Conservation (phyloP, 2,797 vertebrate species). For the Psittacula derbiana region DNA sequence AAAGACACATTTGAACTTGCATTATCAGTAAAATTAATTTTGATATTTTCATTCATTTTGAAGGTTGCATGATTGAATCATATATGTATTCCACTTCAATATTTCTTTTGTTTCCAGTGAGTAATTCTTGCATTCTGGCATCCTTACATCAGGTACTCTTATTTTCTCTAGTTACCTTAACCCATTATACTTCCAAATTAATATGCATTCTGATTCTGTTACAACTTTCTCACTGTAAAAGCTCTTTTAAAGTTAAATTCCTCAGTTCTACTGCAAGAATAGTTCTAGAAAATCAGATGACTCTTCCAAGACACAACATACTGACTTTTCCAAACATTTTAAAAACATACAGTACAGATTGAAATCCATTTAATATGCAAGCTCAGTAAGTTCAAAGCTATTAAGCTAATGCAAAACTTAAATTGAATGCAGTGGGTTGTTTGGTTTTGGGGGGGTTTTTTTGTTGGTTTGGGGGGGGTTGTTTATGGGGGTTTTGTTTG, state of each 20-base stretch:
- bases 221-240: neutral
- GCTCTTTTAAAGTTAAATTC: neutral
- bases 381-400: neutral
- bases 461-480: too few relatives aligned
- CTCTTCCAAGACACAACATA: neutral
- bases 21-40: neutral
- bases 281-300: neutral
- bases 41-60: neutral
- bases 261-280: neutral
- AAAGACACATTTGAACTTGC: neutral
- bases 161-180: neutral
- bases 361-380: neutral
- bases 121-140: neutral
- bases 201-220: neutral
- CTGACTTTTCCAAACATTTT: neutral
- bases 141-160: neutral
- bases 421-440: neutral
- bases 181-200: neutral
- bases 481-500: neutral
- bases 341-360: neutral
- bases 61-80: neutral
- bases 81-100: neutral
- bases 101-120: neutral
- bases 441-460: neutral
- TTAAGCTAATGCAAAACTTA: neutral